Evolutionary conservation across 2,888 invertebrate species (phyloP), one percentile per base, ranked within the genome.

Genomic region (Leucoma salicis): DNA sequence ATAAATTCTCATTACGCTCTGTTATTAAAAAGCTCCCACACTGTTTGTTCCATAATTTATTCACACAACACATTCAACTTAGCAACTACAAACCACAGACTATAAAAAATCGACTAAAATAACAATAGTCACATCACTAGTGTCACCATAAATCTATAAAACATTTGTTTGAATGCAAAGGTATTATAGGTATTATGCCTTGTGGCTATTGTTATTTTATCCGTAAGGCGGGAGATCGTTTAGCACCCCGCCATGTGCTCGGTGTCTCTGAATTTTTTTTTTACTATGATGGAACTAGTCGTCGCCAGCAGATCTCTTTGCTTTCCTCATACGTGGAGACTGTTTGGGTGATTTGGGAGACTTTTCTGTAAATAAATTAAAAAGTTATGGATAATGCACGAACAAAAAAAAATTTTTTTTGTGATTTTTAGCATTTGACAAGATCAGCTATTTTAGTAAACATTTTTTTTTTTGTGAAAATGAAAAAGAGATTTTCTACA

Each of bases 261-360:
- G 46, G 40, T 63, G 57, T 58, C 53, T 53, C 50, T 57, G 39
- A 39, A n/a, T n/a, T n/a, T 36, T 16, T 39, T 43, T 45, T 31
- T 13, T 31, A 44, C 43, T 35, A 45, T 31, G 32, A 13, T 39
- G 33, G 37, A 53, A 42, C 70, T 94, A 93, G 74, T 94, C 94
- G 50, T 93, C 93, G 57, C 94, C 94, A 35, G 92, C 93, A 38
- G 93, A 90, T 77, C 94, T 92, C 82, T 95, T 95, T 31, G 92
- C 92, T 87, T 95, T 96, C 71, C 95, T 92, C 80, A 94, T 91
- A 68, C 94, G 93, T 38, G 95, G 95, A 54, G 95, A 95, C 72
- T 94, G 94, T 70, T 88, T 88, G 13, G 92, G 91, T 15, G 91
- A 86, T 72, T 91, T 92, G 21, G 92, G 91, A n/a, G 94, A 93